Evolutionary conservation across 2,113 vertebrate genomes (phyloP).

Genomic region (Bolborhynchus lineola): DNA sequence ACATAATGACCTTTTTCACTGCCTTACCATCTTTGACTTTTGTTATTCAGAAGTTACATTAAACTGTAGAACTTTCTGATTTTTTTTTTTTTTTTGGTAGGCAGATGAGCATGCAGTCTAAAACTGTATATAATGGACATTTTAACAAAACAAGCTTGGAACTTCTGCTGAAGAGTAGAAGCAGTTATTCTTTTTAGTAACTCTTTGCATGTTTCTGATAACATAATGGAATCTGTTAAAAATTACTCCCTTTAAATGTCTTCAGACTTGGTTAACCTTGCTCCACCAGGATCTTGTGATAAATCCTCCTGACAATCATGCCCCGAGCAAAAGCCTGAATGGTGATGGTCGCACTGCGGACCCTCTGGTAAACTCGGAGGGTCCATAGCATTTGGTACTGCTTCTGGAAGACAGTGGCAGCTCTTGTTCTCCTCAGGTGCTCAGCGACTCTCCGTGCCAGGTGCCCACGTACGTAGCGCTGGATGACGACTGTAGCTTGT

Average conservation of each 20-base stretch:
- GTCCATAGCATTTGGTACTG: too few species aligned
- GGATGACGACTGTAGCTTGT: constrained; percentile 74
- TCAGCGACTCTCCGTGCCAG: constrained; percentile 91
- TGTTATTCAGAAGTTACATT: background rate
- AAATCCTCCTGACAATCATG: too few species aligned
- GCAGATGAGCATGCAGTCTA: background rate
- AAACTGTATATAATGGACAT: background rate
- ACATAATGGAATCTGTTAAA: background rate
- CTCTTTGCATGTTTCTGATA: background rate
- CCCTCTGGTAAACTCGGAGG: too few species aligned
- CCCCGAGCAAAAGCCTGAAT: too few species aligned
- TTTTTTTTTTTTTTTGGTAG: background rate
- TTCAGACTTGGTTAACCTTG: background rate
- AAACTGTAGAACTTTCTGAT: background rate
- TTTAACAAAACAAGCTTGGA: background rate
- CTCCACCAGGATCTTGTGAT: too few species aligned
- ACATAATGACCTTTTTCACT: background rate
- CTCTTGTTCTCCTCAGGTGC: too few species aligned
- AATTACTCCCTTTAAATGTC: background rate
- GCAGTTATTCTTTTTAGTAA: background rate
- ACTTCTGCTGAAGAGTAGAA: background rate
- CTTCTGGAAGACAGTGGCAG: too few species aligned
- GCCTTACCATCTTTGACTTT: background rate
- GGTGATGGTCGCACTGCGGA: too few species aligned
- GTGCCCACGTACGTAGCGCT: constrained; percentile 82